Conservation (phyloP, 2,888 invertebrate genomes). For the Deroplatys truncata region DNA sequence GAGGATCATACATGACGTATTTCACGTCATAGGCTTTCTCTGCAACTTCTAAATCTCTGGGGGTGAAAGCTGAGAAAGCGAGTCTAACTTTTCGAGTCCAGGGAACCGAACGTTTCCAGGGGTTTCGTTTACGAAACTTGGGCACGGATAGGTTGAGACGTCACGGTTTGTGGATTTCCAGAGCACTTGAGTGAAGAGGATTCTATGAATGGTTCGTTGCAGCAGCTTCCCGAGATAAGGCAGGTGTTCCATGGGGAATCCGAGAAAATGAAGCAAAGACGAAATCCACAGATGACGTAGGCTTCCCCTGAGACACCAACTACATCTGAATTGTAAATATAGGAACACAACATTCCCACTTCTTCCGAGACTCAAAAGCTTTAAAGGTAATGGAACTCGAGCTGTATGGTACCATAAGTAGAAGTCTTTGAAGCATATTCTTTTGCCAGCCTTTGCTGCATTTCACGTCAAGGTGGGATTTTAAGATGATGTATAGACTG, state of each 20-base stretch:
- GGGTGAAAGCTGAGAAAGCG: not conserved
- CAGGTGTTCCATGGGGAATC: not conserved
- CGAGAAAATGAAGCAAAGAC: not conserved
- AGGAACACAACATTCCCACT: not conserved
- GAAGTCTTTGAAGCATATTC: not conserved
- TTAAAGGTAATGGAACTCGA: not conserved
- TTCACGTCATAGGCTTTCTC: not conserved
- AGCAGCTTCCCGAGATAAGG: not conserved
- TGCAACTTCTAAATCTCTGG: not conserved
- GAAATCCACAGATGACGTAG: not conserved
- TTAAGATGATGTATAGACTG: too few species aligned
- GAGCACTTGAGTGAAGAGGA: not conserved
- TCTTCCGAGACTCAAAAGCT: not conserved
- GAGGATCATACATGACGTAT: too few species aligned
- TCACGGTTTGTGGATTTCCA: not conserved
- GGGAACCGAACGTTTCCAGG: not conserved
- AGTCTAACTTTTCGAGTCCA: too few species aligned
- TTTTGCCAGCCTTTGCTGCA: not conserved
- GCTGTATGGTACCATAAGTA: not conserved
- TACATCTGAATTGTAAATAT: not conserved
- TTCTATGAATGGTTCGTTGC: not conserved
- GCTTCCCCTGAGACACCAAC: not conserved
- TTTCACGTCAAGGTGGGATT: too few species aligned
- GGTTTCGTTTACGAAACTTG: not conserved
- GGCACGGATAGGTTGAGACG: not conserved